Evolutionary conservation across 2,113 vertebrate genomes (phyloP), one percentile per base, ranked within the genome.

Genomic region (Pyxicephalus adspersus): DNA sequence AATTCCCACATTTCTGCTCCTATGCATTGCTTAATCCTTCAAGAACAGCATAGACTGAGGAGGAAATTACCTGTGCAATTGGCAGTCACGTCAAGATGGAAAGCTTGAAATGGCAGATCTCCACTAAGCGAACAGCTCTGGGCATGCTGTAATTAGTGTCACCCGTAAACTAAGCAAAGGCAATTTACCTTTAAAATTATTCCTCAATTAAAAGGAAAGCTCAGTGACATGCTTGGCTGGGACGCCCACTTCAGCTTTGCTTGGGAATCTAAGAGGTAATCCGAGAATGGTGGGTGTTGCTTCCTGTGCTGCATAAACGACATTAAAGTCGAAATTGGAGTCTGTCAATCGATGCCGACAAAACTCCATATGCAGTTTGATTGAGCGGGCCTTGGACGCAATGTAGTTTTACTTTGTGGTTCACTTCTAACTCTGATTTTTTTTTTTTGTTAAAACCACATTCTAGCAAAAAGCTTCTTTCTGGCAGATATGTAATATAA

Each of bases 81-180:
- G 51, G 51, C 17, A 52, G 74, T 76, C 60, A 28, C 9, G 25
- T 64, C 74, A 64, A 29, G 60, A 76, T 64, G 11, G 50, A 45
- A 45, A 45, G 38, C 38, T 15, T 45, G 38, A 13, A 13, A 45
- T 45, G 38, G 38, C 38, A 45, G 38, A 45, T 45, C 38, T 45
- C 38, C 38, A 45, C 38, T 13, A 45, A 45, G 15, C 23, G 16
- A 54, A 55, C 64, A 66, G 29, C 15, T 68, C 5, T 11, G 54
- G 26, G 29, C 22, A 50, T 13, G 64, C 5, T 51, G 23, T 79
- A 50, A 70, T 68, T 79, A 79, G 17, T 17, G 77, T 68, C 64
- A 60, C 77, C 77, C 77, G 25, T 79, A 45, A 50, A 78, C 63
- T 31, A 78, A 58, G 26, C 3, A 45, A 60, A 68, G 77, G 54